Percentiles rank a stretch among this genome's conserved stretches.
These are phyloP conservation scores for Gyrodactylus salaris DNA, from an alignment of 1,140 invertebrate species.

Conservation along the genomic window DNA sequence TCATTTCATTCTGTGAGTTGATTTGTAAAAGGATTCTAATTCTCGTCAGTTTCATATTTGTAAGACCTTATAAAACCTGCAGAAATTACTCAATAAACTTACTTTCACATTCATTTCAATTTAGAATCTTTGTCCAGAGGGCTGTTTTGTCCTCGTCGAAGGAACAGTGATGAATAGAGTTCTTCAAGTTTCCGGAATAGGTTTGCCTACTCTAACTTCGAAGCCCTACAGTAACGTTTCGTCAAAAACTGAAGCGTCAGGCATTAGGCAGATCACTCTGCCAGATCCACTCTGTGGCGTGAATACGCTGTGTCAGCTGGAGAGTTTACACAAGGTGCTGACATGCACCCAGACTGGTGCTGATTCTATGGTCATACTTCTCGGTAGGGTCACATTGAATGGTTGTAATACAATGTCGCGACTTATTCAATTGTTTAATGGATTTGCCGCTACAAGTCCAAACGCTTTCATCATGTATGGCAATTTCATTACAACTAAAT, in stretches of 20 bases:
- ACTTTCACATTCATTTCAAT: neutral
- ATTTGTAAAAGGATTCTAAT: neutral
- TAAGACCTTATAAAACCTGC: neutral
- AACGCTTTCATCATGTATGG: neutral
- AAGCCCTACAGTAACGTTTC: neutral
- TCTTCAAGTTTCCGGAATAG: neutral
- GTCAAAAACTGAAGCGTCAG: neutral
- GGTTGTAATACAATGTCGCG: neutral
- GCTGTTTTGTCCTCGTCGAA: constrained; percentile 2
- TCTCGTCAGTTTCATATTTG: neutral
- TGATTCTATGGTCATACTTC: neutral
- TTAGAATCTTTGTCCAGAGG: neutral
- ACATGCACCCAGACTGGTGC: neutral
- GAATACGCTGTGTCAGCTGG: neutral
- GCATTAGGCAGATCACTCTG: neutral
- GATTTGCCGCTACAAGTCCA: neutral
- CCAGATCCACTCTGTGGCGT: neutral
- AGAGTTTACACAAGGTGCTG: neutral
- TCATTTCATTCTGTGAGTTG: neutral
- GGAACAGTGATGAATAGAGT: neutral
- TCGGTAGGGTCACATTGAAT: neutral
- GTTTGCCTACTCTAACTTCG: neutral
- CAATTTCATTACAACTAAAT: neutral
- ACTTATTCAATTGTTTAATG: neutral
- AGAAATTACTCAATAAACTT: no score